phyloP scores from a whole-genome alignment of 2,113 vertebrate species.

The Callipepla squamata region DNA sequence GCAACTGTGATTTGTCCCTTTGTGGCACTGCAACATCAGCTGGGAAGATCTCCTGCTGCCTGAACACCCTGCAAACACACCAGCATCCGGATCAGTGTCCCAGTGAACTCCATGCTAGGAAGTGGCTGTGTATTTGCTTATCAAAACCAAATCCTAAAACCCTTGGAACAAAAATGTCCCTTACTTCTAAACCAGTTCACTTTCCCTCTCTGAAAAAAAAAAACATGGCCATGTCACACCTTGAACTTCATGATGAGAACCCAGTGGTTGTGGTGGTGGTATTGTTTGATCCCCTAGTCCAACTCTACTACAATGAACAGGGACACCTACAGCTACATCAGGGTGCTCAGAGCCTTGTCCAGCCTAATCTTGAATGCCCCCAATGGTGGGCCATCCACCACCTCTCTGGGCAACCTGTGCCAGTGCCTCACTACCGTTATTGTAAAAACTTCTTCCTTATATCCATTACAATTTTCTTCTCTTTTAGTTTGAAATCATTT shows the following conservation, averaged over 20 bases:
- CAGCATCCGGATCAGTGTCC: not conserved
- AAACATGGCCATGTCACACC: accelerated
- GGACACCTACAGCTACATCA: too few relatives aligned
- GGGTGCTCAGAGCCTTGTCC: too few relatives aligned
- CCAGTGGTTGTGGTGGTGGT: not conserved
- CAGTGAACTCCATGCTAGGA: not conserved
- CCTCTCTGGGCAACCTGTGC: too few relatives aligned
- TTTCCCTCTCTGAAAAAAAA: not conserved
- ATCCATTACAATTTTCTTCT: too few relatives aligned
- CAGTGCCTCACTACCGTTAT: too few relatives aligned
- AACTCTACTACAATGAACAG: too few relatives aligned
- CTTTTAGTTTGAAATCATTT: too few relatives aligned
- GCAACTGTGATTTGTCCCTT: not conserved
- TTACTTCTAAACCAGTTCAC: not conserved
- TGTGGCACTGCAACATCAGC: not conserved
- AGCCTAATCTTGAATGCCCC: too few relatives aligned
- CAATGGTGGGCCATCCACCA: too few relatives aligned
- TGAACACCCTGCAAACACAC: not conserved
- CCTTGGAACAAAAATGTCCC: not conserved
- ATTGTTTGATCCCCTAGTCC: too few relatives aligned
- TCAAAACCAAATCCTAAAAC: not conserved
- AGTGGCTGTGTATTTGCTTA: not conserved
- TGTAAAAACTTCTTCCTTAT: too few relatives aligned
- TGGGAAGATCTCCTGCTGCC: not conserved
- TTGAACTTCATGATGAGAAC: not conserved